Base-by-base conservation (phyloP, 1,140 invertebrate genomes). In the Drosophila burlai region DNA sequence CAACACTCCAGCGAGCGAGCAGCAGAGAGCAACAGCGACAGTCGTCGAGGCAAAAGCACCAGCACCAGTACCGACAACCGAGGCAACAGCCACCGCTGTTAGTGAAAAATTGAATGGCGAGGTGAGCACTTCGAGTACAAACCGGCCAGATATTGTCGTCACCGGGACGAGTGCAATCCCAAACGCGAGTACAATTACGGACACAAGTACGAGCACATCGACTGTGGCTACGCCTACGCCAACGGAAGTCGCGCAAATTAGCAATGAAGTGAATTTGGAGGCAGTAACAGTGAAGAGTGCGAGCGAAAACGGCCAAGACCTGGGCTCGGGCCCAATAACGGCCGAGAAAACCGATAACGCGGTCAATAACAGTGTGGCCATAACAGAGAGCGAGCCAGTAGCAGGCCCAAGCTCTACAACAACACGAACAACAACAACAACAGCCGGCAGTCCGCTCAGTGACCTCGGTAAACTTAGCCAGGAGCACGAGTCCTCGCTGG, bases 241-340 rank as follows among this genome's bases (percentile, higher is more conserved):
- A 71, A 91, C 87, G 87, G 83, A 91, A 84, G 81, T 72, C 57
- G 63, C 65, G 58, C 89, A 91, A 91, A 91, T 91, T 72, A 91
- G 89, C 80, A 91, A 91, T 81, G 89, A 91, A 91, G 83, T 91
- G 61, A 85, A 91, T 79, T 91, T 75, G 82, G 89, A 91, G 57
- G 68, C 76, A 82, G 89, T 81, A 69, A 74, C 82, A 74, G 64
- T 90, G 64, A 82, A 79, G 62, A 75, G 61, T 79, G 50, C 42
- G 18, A 47, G 62, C 58, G 47, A 54, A 63, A 60, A 26, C 24
- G 43, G 61, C 49, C 21, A 52, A 65, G 49, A 81, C 42, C 47
- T 61, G 63, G 54, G 69, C 31, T 29, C 36, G 16, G 49, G 24
- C 71, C 18, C 34, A 68, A 83, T 59, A 80, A 83, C 68, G 63